These are phyloP conservation scores for Zaprionus ghesquierei DNA, from an alignment of 1,140 invertebrate species.

Conservation along the genomic window DNA sequence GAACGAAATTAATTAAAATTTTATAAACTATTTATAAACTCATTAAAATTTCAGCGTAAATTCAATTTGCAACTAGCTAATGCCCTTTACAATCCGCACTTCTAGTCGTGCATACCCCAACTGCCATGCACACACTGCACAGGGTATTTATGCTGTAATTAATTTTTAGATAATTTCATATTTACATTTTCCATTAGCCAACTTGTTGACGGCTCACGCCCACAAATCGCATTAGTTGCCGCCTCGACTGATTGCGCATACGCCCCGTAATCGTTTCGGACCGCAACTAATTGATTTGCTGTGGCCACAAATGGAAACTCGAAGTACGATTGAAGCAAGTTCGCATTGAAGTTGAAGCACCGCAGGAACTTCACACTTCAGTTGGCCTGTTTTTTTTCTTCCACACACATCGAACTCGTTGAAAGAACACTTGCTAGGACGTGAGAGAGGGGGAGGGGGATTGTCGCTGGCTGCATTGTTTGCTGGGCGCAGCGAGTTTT, in stretches of 20 bases:
- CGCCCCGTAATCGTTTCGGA: conserved; percentile 21
- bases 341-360: background rate
- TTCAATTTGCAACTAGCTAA: background rate
- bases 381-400: conserved; percentile 16
- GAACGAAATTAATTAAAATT: background rate
- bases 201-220: background rate
- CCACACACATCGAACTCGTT: conserved; percentile 32
- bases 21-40: background rate
- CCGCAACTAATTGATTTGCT: conserved; percentile 31
- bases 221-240: conserved; percentile 1
- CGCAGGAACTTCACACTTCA: background rate
- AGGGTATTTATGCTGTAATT: conserved; percentile 8
- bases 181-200: conserved; percentile 22
- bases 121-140: background rate
- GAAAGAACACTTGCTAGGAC: background rate
- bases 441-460: background rate
- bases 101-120: background rate
- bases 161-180: conserved; percentile 20
- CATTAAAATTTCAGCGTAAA: background rate
- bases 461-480: background rate
- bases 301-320: background rate
- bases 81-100: background rate
- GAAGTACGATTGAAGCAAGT: background rate
- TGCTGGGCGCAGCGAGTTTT: background rate
- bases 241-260: conserved; percentile 18